phyloP scores from a whole-genome alignment of 2,888 invertebrate genomes.

The Polyploca ridens region DNA sequence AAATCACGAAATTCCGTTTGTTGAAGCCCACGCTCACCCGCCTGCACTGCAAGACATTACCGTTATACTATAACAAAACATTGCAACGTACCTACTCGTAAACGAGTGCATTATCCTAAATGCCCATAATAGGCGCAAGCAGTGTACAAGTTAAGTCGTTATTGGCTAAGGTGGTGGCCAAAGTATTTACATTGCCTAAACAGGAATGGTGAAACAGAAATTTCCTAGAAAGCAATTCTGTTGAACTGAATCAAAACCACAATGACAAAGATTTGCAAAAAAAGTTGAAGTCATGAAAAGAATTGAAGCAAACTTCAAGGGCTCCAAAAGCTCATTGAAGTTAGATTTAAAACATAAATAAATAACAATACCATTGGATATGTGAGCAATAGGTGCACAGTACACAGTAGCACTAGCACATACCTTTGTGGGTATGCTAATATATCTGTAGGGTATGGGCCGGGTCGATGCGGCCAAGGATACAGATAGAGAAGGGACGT shows the following conservation, averaged over 20 bases:
- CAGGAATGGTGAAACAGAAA: neutral
- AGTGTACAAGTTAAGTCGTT: conserved; percentile 34
- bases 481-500: conserved; percentile 57
- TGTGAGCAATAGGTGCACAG: conserved; percentile 6
- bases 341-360: neutral
- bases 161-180: conserved; percentile 37
- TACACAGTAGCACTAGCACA: conserved; percentile 20
- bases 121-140: conserved; percentile 48
- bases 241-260: neutral
- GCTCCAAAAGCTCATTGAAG: neutral
- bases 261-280: too few species aligned
- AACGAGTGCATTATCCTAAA: conserved; percentile 65
- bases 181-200: conserved; percentile 4
- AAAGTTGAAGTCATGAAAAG: neutral
- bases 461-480: conserved; percentile 54
- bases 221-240: neutral
- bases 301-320: neutral
- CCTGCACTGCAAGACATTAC: conserved; percentile 39
- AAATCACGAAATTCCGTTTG: conserved; percentile 44
- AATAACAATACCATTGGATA: neutral
- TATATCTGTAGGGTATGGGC: conserved; percentile 45
- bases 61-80: conserved; percentile 54
- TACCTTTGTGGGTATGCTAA: conserved; percentile 43
- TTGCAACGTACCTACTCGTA: conserved; percentile 39
- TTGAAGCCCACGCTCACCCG: conserved; percentile 41